Evolutionary conservation across 2,888 invertebrate genomes (phyloP), one percentile per base, ranked within the genome.

Genomic region (Rhaphigaster nebulosa): DNA sequence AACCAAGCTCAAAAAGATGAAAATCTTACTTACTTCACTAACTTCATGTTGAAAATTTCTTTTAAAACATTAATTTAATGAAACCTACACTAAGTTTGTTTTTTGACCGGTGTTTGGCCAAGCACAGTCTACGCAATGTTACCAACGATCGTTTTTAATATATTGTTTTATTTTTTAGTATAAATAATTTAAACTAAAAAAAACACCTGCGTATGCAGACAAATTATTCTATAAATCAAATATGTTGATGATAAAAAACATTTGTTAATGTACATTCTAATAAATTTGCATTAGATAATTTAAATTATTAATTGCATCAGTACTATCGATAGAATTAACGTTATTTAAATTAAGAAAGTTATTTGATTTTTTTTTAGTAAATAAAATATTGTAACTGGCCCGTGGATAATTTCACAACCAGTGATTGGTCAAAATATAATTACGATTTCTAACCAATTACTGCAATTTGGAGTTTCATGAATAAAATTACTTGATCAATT

Each of bases 1-100:
- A 87, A 34, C 23, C 3, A 29, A 23, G 4, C 0, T 18, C 0
- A 20, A 10, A 34, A 29, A 87, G 34, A 4, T 54, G 34, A 34
- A 50, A 80, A 80, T 8, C 13, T 29, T 90, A 90, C 91, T 91
- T 91, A 92, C 92, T 91, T 92, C 34, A 92, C 92, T 91, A 92
- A 89, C 90, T 91, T 92, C 92, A 92, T 92, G 87, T 38, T 91
- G 91, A 87, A 45, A 29, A 50, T 38, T 45, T 29, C 4, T 10
- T 41, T 41, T 29, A 76, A 50, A 89, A 89, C 56, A 89, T 76
- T 76, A 18, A 45, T 41, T 38, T 26, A 60, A 45, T 34, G 41
- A 88, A 84, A 84, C 45, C 45, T 50, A 87, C 50, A 87, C 52
- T 52, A 54, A 52, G 50, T 54, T 50, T 54, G 54, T 56, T 12